Base-by-base conservation (phyloP, 2,888 invertebrate genomes). In the Noctua fimbriata region DNA sequence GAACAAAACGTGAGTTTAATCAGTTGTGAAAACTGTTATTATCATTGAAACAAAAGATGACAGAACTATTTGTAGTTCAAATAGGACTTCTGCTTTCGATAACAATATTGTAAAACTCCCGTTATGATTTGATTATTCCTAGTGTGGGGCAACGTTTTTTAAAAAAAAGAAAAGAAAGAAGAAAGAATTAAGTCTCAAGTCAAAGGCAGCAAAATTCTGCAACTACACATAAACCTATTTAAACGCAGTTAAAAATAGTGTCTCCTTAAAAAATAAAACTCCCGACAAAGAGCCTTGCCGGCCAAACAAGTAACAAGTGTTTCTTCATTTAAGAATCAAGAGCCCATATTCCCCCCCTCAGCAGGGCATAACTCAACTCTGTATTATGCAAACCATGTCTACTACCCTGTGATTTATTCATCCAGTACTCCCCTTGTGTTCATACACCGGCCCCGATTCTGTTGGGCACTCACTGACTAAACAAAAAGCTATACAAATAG, bases 381-480 rank as follows among this genome's bases (percentile, higher is more conserved):
- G 79, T 82, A 72, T 84, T 82, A 82, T 82, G 63, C 82, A 82
- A 79, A 79, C 66, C 78, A 66, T 66, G 70, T 79, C 69, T 73
- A 69, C 69, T 73, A 69, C 85, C 55, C 55, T 21, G 28, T 70
- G 81, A 80, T 82, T 83, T 85, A 81, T 85, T 85, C 70, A 85
- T 60, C 55, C 60, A 36, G 18, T 44, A 36, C 69, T 55, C 52
- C n/a, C 47, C 81, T 63, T 32, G 52, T 47, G 28, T 67, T 69
- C 83, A 69, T 28, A 76, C 44, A 52, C 44, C 6, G n/a, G 28
- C 32, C 36, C n/a, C 9, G 32, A 58, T 58, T 28, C 16, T n/a
- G 24, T 60, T 60, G 10, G 49, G 36, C 58, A 18, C 21, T 82
- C 41, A 21, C 32, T 52, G 52, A 58, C 55, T 32, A 32, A 74